Evolutionary conservation across 2,888 invertebrate genomes (phyloP).

Genomic region (Neelides folsomi): DNA sequence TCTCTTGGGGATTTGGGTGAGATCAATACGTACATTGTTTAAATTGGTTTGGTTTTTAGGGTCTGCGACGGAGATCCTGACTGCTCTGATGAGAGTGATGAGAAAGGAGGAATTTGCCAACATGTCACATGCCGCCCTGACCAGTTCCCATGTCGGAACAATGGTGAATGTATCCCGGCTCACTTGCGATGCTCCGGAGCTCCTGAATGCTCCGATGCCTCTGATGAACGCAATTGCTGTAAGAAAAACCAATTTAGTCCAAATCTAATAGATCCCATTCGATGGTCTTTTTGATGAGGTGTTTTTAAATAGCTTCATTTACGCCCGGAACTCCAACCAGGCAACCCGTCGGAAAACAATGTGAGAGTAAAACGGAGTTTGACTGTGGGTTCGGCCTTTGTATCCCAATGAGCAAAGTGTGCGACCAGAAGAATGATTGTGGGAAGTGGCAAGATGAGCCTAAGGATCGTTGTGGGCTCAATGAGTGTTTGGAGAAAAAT

Average conservation of each 20-base stretch:
- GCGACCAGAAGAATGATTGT: constrained; percentile 75
- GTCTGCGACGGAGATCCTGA: constrained; percentile 72
- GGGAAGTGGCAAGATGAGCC: constrained; percentile 80
- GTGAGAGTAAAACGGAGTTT: constrained; percentile 66
- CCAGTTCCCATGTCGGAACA: constrained; percentile 64
- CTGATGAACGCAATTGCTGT: constrained; percentile 75
- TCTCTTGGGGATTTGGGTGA: not conserved
- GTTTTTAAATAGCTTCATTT: constrained; percentile 39
- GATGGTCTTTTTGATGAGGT: too few relatives aligned
- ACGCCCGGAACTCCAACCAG: constrained; percentile 38
- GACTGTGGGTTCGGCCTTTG: constrained; percentile 60
- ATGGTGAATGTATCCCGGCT: constrained; percentile 61
- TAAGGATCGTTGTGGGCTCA: constrained; percentile 56
- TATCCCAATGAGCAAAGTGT: constrained; percentile 63
- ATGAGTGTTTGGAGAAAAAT: constrained; percentile 63
- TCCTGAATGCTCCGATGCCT: constrained; percentile 66
- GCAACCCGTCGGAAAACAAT: constrained; percentile 37
- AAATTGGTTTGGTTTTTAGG: constrained; percentile 10
- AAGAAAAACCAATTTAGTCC: constrained; percentile 36
- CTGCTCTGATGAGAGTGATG: constrained; percentile 67
- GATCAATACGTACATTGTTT: too few relatives aligned
- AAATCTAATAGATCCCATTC: too few relatives aligned
- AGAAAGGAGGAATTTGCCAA: constrained; percentile 49
- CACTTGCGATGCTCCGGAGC: constrained; percentile 69
- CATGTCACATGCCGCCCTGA: constrained; percentile 62